Base-by-base conservation (phyloP, 2,888 invertebrate species). In the Drosophila subquinaria region DNA sequence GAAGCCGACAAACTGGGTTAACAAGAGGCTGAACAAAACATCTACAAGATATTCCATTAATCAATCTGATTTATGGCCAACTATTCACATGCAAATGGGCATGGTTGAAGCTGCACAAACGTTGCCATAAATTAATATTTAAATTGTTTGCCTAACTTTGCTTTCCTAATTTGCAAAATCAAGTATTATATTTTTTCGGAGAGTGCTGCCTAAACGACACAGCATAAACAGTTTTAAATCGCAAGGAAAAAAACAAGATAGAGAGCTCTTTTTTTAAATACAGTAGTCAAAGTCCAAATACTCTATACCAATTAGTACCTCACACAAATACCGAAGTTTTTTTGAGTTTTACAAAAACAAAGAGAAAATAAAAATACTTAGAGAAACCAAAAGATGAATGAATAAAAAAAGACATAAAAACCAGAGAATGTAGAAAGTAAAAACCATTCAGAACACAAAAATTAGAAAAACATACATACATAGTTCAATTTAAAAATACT, bases 11-110 rank as follows among this genome's bases (percentile, higher is more conserved):
- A 50, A 47, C 55, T 35, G 50, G 45, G 38, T 61, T 55, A 72
- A 79, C 68, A 82, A 79, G 57, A 64, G 76, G 73, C 67, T 55
- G 56, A 73, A 61, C 78, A 69, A 72, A 67, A 60, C 69, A 66
- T 40, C 74, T 60, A 73, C 65, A 67, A 65, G 71, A 68, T 65
- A 36, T 33, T 38, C 53, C 62, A 84, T 82, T 79, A 88, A 85
- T 85, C 83, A 88, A 68, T 56, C 51, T 76, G 88, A 83, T 83
- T 82, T 79, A 88, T 79, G 40, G 23, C 40, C 45, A 62, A 68
- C 74, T 64, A 75, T 81, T 72, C 52, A 57, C 27, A 75, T 70
- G 72, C 70, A 81, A 77, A 73, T 65, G 38, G 42, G 33, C 5
- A 17, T 65, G n/a, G 45, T 40, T 55, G 15, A 40, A 52, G 59